These are phyloP conservation scores for Rhincodon typus DNA, from an alignment of 2,797 vertebrate species.

Conservation along the genomic window DNA sequence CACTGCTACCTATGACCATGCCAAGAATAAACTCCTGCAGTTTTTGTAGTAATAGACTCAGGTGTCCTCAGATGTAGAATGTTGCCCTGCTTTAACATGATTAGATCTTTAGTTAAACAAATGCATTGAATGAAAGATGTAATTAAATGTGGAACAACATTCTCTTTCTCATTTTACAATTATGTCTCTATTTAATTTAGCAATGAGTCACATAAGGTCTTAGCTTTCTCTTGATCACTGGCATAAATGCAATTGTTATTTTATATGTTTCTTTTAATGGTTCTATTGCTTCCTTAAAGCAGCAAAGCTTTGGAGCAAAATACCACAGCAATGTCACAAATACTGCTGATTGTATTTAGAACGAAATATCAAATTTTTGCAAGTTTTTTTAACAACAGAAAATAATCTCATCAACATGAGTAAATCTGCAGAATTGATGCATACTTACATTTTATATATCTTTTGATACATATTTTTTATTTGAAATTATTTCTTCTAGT, in stretches of 20 bases:
- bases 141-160: neutral
- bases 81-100: neutral
- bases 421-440: neutral
- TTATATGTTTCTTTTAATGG: neutral
- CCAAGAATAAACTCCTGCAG: neutral
- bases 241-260: neutral
- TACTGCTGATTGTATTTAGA: neutral
- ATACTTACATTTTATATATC: neutral
- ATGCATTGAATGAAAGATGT: neutral
- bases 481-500: slow-evolving; percentile 61
- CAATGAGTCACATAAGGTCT: neutral
- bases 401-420: neutral
- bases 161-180: neutral
- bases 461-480: neutral
- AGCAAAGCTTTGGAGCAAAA: neutral
- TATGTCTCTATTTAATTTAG: neutral
- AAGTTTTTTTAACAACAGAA: neutral
- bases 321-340: neutral
- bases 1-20: neutral
- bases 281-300: neutral
- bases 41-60: neutral
- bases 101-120: neutral
- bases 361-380: neutral
- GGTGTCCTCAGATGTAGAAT: neutral
- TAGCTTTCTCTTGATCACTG: neutral